Conservation (phyloP, 2,113 vertebrate species). For the Erythrocercus mccallii region DNA sequence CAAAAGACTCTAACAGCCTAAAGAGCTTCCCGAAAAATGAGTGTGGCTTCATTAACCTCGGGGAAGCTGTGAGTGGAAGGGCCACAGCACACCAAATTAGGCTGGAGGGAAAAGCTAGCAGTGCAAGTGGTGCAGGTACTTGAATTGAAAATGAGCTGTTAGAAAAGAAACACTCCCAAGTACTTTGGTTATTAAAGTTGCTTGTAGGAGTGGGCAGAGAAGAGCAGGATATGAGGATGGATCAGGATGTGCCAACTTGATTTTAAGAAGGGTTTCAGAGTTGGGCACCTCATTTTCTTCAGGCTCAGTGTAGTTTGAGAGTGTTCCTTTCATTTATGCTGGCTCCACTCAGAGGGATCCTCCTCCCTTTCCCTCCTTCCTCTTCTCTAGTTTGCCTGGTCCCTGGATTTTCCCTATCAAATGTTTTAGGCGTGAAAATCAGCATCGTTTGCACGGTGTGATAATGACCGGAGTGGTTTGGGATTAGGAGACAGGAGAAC, state of each 20-base stretch:
- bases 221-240: not conserved
- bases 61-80: not conserved
- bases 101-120: not conserved
- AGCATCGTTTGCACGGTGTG: not conserved
- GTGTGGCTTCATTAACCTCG: not conserved
- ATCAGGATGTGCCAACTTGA: not conserved
- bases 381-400: not conserved
- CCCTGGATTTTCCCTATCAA: not conserved
- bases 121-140: not conserved
- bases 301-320: not conserved
- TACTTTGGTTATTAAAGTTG: not conserved
- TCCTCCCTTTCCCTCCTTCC: not conserved
- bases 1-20: not conserved
- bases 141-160: not conserved
- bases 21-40: not conserved
- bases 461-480: constrained; percentile 1
- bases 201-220: not conserved
- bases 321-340: not conserved
- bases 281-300: not conserved
- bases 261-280: not conserved
- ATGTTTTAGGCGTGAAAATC: not conserved
- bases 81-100: not conserved
- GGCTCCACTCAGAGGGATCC: rapidly evolving
- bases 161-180: not conserved
- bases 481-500: constrained; percentile 24